Evolutionary conservation across 1,140 invertebrate genomes (phyloP).

Genomic region (Drosophila yakuba): DNA sequence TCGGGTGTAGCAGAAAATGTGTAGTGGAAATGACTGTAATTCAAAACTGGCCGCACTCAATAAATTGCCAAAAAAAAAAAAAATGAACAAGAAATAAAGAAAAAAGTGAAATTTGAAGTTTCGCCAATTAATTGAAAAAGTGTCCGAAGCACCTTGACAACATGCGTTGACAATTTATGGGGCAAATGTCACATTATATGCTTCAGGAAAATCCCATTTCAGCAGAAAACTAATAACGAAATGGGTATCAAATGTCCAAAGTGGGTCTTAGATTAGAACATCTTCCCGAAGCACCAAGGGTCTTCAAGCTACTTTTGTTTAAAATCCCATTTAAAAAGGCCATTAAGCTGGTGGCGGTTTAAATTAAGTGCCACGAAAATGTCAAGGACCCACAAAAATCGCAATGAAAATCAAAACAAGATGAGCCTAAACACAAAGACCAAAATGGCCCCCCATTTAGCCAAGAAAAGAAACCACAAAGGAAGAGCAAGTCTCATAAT

Average conservation of each 20-base stretch:
- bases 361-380: slow-evolving; percentile 67
- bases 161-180: slow-evolving; percentile 32
- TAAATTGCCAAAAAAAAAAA: slow-evolving; percentile 53
- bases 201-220: slow-evolving; percentile 16
- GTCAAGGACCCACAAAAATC: slow-evolving; percentile 42
- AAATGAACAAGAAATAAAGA: slow-evolving; percentile 17
- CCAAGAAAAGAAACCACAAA: slow-evolving; percentile 55
- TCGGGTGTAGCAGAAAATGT: slow-evolving; percentile 14
- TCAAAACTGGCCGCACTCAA: slow-evolving; percentile 37
- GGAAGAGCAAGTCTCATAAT: slow-evolving; percentile 76
- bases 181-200: slow-evolving; percentile 24
- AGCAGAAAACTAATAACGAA: slow-evolving; percentile 41
- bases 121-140: slow-evolving; percentile 70
- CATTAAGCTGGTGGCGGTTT: slow-evolving; percentile 54
- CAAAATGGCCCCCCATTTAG: slow-evolving; percentile 11
- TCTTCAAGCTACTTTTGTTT: slow-evolving; percentile 52
- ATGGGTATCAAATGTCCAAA: slow-evolving; percentile 34
- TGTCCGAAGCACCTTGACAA: slow-evolving; percentile 52
- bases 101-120: slow-evolving; percentile 38
- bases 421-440: slow-evolving; percentile 24
- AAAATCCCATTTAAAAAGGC: slow-evolving; percentile 60
- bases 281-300: neutral
- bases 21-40: slow-evolving; percentile 32
- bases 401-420: slow-evolving; percentile 37
- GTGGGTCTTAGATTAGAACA: neutral